These are phyloP conservation scores for Leptopilina myrica DNA, from an alignment of 2,888 invertebrate genomes.

Conservation along the genomic window DNA sequence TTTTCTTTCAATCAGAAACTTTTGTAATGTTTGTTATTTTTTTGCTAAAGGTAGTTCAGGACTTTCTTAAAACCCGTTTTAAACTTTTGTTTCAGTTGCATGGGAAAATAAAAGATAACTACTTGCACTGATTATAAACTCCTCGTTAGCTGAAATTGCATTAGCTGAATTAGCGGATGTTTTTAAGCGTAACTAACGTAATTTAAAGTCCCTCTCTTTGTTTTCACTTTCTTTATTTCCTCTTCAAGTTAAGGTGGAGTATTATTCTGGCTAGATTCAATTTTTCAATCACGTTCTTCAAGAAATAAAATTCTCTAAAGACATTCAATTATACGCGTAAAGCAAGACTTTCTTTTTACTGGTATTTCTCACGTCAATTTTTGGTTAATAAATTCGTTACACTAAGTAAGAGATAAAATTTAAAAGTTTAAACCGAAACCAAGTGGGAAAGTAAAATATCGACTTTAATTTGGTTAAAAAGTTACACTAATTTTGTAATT, in stretches of 20 bases:
- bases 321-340: no score
- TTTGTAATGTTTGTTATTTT: neutral
- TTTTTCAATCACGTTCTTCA: neutral
- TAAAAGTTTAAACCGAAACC: no score
- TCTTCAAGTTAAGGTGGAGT: neutral
- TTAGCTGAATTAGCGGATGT: constrained; percentile 27
- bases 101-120: neutral
- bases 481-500: constrained; percentile 20
- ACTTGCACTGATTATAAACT: constrained; percentile 28
- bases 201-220: neutral
- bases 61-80: neutral
- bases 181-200: constrained; percentile 20
- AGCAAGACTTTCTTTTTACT: no score
- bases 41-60: neutral
- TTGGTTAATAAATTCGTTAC: no score
- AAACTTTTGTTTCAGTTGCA: constrained; percentile 15
- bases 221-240: constrained; percentile 19
- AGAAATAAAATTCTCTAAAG: neutral
- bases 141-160: constrained; percentile 32
- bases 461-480: neutral
- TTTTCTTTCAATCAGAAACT: constrained; percentile 3
- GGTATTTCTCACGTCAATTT: no score
- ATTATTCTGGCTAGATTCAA: neutral
- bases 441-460: neutral
- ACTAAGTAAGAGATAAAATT: no score